Evolutionary conservation across 1,140 invertebrate species (phyloP).

Genomic region (Drosophila subobscura): DNA sequence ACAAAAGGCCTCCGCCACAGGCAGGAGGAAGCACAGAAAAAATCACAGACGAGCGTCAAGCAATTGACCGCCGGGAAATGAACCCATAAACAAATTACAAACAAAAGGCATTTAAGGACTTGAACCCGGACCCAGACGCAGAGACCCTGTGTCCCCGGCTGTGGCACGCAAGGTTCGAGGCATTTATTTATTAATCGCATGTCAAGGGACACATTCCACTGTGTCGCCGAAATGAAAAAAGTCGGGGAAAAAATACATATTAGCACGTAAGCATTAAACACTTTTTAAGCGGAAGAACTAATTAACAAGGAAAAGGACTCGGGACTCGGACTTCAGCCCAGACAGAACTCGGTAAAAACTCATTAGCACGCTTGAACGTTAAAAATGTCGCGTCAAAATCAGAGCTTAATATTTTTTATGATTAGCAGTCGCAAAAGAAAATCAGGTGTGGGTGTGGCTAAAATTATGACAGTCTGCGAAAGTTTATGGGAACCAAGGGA

Average conservation of each 20-base stretch:
- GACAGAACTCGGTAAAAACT: constrained; percentile 66
- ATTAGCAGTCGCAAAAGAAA: constrained; percentile 47
- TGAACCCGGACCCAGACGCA: too few species aligned
- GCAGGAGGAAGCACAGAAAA: constrained; percentile 43
- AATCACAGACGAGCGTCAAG: constrained; percentile 76
- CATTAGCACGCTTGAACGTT: constrained; percentile 81
- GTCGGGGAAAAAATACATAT: constrained; percentile 47
- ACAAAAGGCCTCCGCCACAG: constrained; percentile 51
- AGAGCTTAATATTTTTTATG: constrained; percentile 80
- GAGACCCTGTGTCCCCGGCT: neutral
- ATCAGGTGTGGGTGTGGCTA: neutral
- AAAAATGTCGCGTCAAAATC: constrained; percentile 82
- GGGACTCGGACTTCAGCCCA: constrained; percentile 17
- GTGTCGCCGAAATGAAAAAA: constrained; percentile 20
- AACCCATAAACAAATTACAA: constrained; percentile 81
- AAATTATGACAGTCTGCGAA: constrained; percentile 22
- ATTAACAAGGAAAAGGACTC: constrained; percentile 64
- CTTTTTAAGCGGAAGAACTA: constrained; percentile 78
- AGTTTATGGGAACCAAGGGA: constrained; percentile 20
- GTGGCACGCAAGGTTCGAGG: constrained; percentile 57
- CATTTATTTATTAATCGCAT: constrained; percentile 82
- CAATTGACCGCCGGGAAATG: constrained; percentile 83
- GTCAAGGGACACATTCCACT: constrained; percentile 42
- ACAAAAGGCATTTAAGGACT: constrained; percentile 66
- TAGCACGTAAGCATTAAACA: constrained; percentile 79